Evolutionary conservation across 1,140 invertebrate species (phyloP).

Genomic region (Drosophila parabipectinata): DNA sequence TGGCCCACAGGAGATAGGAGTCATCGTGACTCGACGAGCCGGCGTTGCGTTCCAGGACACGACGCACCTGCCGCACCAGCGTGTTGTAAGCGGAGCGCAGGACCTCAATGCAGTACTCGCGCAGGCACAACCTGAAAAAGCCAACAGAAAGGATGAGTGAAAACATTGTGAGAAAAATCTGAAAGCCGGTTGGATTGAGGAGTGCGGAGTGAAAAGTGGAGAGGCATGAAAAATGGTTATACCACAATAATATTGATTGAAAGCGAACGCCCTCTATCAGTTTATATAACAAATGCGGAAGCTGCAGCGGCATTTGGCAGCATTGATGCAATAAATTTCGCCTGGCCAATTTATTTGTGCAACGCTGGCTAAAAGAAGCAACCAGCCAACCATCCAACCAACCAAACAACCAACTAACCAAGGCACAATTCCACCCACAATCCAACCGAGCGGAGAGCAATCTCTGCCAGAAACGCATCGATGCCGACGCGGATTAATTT

Average conservation of each 20-base stretch:
- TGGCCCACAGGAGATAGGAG: constrained; percentile 96
- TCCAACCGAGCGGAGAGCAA: constrained; percentile 37
- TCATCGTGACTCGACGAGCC: constrained; percentile 89
- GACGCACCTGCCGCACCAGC: constrained; percentile 83
- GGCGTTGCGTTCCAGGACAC: constrained; percentile 81
- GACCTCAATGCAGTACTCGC: constrained; percentile 97
- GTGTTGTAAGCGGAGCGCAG: constrained; percentile 95
- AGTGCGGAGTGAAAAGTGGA: constrained; percentile 7
- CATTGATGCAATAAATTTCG: constrained; percentile 77
- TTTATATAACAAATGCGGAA: constrained; percentile 67
- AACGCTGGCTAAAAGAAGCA: constrained; percentile 65
- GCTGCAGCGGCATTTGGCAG: constrained; percentile 69
- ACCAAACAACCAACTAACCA: constrained; percentile 44
- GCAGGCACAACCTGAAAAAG: constrained; percentile 89
- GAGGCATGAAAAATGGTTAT: constrained; percentile 74
- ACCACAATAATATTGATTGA: constrained; percentile 83
- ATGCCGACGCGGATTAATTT: constrained; percentile 75
- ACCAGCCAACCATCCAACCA: constrained; percentile 21
- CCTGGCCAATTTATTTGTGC: constrained; percentile 74
- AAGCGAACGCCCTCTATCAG: constrained; percentile 56
- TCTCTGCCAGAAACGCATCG: constrained; percentile 65
- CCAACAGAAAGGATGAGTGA: background rate
- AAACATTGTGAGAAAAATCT: constrained; percentile 15
- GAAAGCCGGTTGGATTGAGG: constrained; percentile 14
- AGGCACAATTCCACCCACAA: constrained; percentile 6